Conservation (phyloP, 2,888 invertebrate species). For the Campopleginae sp. region DNA sequence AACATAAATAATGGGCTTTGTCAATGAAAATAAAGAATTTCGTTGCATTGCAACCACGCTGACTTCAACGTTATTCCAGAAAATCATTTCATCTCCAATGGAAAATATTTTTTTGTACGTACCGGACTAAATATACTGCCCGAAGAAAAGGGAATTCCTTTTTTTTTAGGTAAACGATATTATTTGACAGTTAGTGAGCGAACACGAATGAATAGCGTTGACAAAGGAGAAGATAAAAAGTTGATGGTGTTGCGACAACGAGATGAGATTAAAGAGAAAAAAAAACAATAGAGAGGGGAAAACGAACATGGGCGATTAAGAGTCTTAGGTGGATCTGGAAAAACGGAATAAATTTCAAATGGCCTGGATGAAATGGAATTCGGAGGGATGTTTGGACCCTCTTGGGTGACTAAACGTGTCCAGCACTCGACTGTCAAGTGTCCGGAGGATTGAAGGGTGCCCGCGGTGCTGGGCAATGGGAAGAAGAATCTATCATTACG, state of each 20-base stretch:
- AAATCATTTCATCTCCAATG: too few relatives aligned
- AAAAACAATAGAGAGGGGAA: background rate
- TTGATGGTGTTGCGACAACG: background rate
- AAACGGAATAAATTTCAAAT: slow-evolving; percentile 42
- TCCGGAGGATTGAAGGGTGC: background rate
- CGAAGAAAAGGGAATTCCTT: too few relatives aligned
- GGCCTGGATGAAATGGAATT: slow-evolving; percentile 47
- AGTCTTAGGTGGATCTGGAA: background rate
- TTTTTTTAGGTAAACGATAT: too few relatives aligned
- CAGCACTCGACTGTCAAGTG: slow-evolving; percentile 12
- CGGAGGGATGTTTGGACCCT: slow-evolving; percentile 8
- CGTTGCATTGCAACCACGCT: too few relatives aligned
- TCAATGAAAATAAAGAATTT: too few relatives aligned
- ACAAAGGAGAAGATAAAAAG: background rate
- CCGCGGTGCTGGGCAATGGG: background rate
- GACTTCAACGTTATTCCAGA: too few relatives aligned
- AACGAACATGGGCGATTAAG: background rate
- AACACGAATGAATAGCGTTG: background rate
- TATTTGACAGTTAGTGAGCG: too few relatives aligned
- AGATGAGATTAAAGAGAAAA: background rate
- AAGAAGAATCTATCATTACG: background rate
- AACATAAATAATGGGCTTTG: too few relatives aligned
- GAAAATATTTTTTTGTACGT: too few relatives aligned
- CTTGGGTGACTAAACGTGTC: slow-evolving; percentile 21
- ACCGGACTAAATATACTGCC: too few relatives aligned